Conservation (phyloP, 2,888 invertebrate genomes). For the Crossocerus cetratus region DNA sequence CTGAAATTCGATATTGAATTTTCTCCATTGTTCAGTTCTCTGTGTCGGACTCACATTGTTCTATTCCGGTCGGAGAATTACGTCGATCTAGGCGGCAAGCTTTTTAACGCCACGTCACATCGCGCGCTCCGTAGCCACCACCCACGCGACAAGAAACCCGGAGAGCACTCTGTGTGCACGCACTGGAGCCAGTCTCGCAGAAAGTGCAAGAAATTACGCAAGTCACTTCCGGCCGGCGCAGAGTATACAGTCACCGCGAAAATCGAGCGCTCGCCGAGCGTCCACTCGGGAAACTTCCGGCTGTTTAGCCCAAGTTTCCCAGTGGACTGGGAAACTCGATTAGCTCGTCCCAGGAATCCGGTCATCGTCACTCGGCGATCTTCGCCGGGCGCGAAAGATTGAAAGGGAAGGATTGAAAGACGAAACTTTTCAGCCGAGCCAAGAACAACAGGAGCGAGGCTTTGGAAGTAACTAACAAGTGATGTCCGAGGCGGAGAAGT, state of each 20-base stretch:
- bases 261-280: background rate
- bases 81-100: too few species aligned
- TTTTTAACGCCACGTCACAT: too few species aligned
- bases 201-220: slow-evolving; percentile 21
- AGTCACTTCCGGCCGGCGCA: slow-evolving; percentile 24
- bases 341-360: slow-evolving; percentile 6
- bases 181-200: slow-evolving; percentile 1
- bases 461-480: too few species aligned
- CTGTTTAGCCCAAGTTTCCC: slow-evolving; percentile 7
- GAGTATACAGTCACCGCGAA: slow-evolving; percentile 17
- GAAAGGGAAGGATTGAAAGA: slow-evolving; percentile 3
- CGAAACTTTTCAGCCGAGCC: background rate
- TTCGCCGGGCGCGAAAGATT: background rate
- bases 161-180: background rate
- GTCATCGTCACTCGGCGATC: too few species aligned
- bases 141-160: slow-evolving; percentile 10
- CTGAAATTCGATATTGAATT: too few species aligned
- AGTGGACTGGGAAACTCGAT: slow-evolving; percentile 18
- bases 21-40: too few species aligned
- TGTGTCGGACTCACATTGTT: too few species aligned
- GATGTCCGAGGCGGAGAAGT: slow-evolving; percentile 33
- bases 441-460: too few species aligned
- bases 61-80: too few species aligned
- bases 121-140: background rate
- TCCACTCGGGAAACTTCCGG: background rate